phyloP scores from a whole-genome alignment of 2,113 vertebrate species.

The Ornithorhynchus anatinus region DNA sequence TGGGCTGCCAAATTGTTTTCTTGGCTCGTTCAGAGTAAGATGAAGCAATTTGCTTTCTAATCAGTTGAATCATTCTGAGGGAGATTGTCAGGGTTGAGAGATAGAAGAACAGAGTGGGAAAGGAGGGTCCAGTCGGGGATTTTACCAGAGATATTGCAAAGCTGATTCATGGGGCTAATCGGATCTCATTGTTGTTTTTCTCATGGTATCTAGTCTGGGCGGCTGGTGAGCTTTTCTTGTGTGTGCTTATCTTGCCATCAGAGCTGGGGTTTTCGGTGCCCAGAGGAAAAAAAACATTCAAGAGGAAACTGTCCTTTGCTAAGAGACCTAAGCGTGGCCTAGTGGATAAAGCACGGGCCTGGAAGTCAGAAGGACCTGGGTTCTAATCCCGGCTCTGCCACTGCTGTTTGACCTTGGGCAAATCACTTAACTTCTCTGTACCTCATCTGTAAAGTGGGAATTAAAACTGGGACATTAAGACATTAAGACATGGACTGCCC shows the following conservation, averaged over 20 bases:
- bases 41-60: background rate
- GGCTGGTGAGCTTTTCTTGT: slow-evolving; percentile 51
- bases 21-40: background rate
- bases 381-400: no score
- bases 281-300: slow-evolving; percentile 24
- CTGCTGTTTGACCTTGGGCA: no score
- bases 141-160: slow-evolving; percentile 49
- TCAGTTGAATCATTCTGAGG: background rate
- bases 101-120: slow-evolving; percentile 24
- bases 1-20: no score
- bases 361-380: no score
- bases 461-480: no score
- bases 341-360: no score
- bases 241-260: slow-evolving; percentile 62
- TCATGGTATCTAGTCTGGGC: slow-evolving; percentile 45
- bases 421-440: no score
- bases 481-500: no score
- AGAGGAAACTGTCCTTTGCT: slow-evolving; percentile 15
- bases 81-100: background rate
- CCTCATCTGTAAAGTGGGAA: no score
- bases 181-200: slow-evolving; percentile 40
- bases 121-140: slow-evolving; percentile 7
- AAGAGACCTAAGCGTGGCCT: background rate
- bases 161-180: slow-evolving; percentile 63
- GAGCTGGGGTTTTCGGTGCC: slow-evolving; percentile 8